Conservation (phyloP, 2,888 invertebrate species). For the Athalia circularis region DNA sequence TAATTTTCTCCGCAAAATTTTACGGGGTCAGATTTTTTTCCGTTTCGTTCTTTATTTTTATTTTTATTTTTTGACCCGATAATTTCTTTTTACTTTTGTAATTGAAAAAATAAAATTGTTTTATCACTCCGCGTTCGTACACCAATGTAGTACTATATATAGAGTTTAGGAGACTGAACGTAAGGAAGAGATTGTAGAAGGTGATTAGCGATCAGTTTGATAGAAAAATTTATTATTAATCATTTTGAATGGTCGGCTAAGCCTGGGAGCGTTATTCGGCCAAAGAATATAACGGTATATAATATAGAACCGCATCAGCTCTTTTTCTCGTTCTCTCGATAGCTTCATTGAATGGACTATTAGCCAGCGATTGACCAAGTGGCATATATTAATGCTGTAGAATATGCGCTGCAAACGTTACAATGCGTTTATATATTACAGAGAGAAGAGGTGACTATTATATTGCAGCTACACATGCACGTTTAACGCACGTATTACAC, state of each 20-base stretch:
- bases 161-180: too few relatives aligned
- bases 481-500: background rate
- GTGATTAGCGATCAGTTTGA: background rate
- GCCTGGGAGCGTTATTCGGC: slow-evolving; percentile 30
- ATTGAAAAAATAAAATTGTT: too few relatives aligned
- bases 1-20: too few relatives aligned
- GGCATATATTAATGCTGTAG: slow-evolving; percentile 30
- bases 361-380: slow-evolving; percentile 41
- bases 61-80: too few relatives aligned
- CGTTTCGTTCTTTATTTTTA: too few relatives aligned
- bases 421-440: background rate
- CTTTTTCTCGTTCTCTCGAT: slow-evolving; percentile 3
- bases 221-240: background rate
- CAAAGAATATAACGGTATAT: slow-evolving; percentile 20
- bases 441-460: background rate
- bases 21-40: too few relatives aligned
- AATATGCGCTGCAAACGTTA: slow-evolving; percentile 9
- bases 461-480: too few relatives aligned
- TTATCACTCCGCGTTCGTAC: too few relatives aligned
- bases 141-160: too few relatives aligned
- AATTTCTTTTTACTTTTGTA: too few relatives aligned
- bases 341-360: slow-evolving; percentile 41
- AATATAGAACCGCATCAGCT: background rate
- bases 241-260: background rate
- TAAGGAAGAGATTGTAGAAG: too few relatives aligned